phyloP scores from a whole-genome alignment of 2,888 invertebrate genomes.

The Cyclophora punctaria region DNA sequence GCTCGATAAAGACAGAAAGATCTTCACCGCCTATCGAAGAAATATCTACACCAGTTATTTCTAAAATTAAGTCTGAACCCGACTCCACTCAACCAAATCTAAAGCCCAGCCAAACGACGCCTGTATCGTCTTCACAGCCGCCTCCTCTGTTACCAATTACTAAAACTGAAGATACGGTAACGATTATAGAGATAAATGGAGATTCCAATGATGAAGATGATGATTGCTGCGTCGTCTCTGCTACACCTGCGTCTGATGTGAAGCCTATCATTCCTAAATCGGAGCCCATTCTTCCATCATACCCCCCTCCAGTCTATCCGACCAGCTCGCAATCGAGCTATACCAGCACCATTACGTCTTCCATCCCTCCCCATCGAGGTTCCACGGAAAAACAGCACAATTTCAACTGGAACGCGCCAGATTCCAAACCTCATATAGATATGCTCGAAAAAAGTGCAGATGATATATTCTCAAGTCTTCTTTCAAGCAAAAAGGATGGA shows the following conservation, averaged over 20 bases:
- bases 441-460: constrained; percentile 65
- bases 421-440: constrained; percentile 57
- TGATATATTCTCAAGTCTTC: constrained; percentile 63
- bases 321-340: constrained; percentile 32
- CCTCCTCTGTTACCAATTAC: constrained; percentile 44
- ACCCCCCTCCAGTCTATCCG: constrained; percentile 38
- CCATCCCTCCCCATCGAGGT: constrained; percentile 17
- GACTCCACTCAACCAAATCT: constrained; percentile 23
- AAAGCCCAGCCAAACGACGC: constrained; percentile 11
- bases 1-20: constrained; percentile 56
- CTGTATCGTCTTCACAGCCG: neutral
- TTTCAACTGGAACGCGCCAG: constrained; percentile 69
- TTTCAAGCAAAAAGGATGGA: constrained; percentile 60
- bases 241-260: constrained; percentile 59
- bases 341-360: constrained; percentile 25
- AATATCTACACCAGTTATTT: constrained; percentile 42
- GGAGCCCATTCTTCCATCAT: constrained; percentile 35
- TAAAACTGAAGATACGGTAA: constrained; percentile 51
- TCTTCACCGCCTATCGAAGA: constrained; percentile 39
- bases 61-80: constrained; percentile 53
- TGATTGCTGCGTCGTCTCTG: constrained; percentile 66
- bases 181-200: constrained; percentile 66
- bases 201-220: constrained; percentile 69
- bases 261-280: constrained; percentile 59
- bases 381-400: constrained; percentile 63